Base-by-base conservation (phyloP, 2,797 vertebrate species). In the Gallirallus australis region DNA sequence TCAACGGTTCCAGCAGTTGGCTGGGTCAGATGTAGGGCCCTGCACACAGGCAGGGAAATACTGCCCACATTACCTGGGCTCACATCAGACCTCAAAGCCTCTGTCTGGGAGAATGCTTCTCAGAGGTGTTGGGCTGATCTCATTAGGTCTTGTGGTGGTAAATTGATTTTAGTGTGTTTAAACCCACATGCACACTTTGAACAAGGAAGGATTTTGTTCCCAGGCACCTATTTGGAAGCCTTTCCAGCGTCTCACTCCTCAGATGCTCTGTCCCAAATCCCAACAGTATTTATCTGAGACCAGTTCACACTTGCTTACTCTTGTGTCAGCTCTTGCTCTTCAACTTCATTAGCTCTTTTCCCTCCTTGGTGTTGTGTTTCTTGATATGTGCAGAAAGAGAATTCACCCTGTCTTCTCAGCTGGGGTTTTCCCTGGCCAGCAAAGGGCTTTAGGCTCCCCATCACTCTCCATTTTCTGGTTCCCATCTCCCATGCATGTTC, bases 131-230 rank as follows among this genome's bases (percentile, higher is more conserved):
- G 70, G 28, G 27, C 53, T 24, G 30, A 56, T 45, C 54, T 45
- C 40, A 1, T 16, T 18, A 60, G 25, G 7, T 56, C 57, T 35
- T 24, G 12, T n/a, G 64, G 18, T 39, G 47, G 24, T 50, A n/a
- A 60, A 16, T 5, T 25, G 28, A 2, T 39, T 7, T 11, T 52
- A 15, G 19, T 1, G 0, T 64, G 24, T 54, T 35, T 47, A 30
- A 68, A 12, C 28, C 24, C 11, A 47, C 47, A 47, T 23, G 15
- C 47, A 47, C 21, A 1, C 30, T 64, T 20, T 7, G 47, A 59
- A 37, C 2, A 4, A 69, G 24, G 4, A 53, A 52, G 33, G 64
- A 17, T 52, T 59, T 75, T 70, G 27, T 27, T 64, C 48, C 25
- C 0, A 3, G 18, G 14, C 27, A 35, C n/a, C 35, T 70, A 6